Percentiles rank a stretch among this genome's conserved stretches.
Conservation (phyloP, 2,888 invertebrate species). For the Phyllotreta cruciferae region DNA sequence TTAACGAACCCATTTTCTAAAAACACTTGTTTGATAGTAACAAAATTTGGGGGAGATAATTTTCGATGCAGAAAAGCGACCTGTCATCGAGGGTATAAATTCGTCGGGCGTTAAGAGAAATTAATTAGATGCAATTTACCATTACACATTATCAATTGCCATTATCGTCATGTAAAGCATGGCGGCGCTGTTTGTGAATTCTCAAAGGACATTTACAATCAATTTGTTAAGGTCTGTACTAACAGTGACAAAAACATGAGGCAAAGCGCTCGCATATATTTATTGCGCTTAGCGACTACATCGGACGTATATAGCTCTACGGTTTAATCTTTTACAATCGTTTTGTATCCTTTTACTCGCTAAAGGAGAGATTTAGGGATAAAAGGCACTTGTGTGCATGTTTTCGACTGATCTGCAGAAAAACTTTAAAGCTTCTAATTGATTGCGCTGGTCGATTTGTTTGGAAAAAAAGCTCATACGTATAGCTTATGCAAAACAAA, state of each 20-base stretch:
- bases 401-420: not conserved
- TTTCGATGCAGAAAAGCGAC: slow-evolving; percentile 16
- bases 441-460: not conserved
- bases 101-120: slow-evolving; percentile 34
- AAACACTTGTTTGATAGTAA: slow-evolving; percentile 2
- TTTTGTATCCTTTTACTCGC: slow-evolving; percentile 13
- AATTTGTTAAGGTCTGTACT: slow-evolving; percentile 47
- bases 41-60: slow-evolving; percentile 13
- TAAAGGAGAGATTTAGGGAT: slow-evolving; percentile 15
- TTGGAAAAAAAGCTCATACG: no score
- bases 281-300: slow-evolving; percentile 21
- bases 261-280: slow-evolving; percentile 23
- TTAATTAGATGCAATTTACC: slow-evolving; percentile 49
- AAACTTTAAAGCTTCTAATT: not conserved
- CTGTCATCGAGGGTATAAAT: slow-evolving; percentile 20
- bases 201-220: slow-evolving; percentile 49
- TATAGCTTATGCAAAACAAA: no score
- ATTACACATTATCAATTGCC: slow-evolving; percentile 48
- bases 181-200: slow-evolving; percentile 45
- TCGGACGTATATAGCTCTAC: slow-evolving; percentile 17
- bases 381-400: slow-evolving; percentile 3
- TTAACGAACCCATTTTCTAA: not conserved
- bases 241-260: slow-evolving; percentile 45
- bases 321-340: slow-evolving; percentile 14
- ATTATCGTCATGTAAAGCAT: slow-evolving; percentile 51